Base-by-base conservation (phyloP, 2,888 invertebrate species). In the Enchytraeus crypticus region DNA sequence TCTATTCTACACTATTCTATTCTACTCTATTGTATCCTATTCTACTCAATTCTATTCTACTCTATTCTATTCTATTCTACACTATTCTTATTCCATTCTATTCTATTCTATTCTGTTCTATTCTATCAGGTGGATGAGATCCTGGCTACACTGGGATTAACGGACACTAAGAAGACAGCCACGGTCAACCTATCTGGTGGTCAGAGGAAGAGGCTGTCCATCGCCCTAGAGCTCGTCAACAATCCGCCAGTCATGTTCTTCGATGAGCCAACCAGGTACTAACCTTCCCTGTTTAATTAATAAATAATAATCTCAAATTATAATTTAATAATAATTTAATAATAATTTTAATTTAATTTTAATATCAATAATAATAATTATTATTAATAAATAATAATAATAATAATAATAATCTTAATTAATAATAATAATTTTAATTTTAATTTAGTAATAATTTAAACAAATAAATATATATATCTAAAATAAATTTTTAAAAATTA, bases 251-350 rank as follows among this genome's bases (percentile, higher is more conserved):
- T 93, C 55, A 87, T 93, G 85, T 90, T 93, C 77, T 85, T 95
- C 68, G 93, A 95, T 77, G 93, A 95, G 81, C 93, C 93, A 29
- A 93, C 92, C n/a, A 92, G 92, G 92, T 91, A 82, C 23, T 27
- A n/a, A 43, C n/a, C 51, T 1, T 2, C n/a, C n/a, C n/a, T n/a
- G n/a, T n/a, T n/a, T n/a, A n/a, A n/a, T n/a, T n/a, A n/a, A n/a
- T n/a, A n/a, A n/a, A n/a, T n/a, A n/a, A n/a, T n/a, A n/a, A n/a
- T n/a, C n/a, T n/a, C n/a, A n/a, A n/a, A n/a, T n/a, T n/a, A n/a
- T n/a, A n/a, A n/a, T n/a, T n/a, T n/a, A n/a, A n/a, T n/a, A n/a
- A n/a, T n/a, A n/a, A n/a, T n/a, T n/a, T n/a, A n/a, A n/a, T n/a
- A n/a, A n/a, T n/a, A n/a, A n/a, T n/a, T n/a, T n/a, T n/a, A n/a